Evolutionary conservation across 2,797 vertebrate species (phyloP), one percentile per base, ranked within the genome.

Genomic region (Macrochelys suwanniensis): DNA sequence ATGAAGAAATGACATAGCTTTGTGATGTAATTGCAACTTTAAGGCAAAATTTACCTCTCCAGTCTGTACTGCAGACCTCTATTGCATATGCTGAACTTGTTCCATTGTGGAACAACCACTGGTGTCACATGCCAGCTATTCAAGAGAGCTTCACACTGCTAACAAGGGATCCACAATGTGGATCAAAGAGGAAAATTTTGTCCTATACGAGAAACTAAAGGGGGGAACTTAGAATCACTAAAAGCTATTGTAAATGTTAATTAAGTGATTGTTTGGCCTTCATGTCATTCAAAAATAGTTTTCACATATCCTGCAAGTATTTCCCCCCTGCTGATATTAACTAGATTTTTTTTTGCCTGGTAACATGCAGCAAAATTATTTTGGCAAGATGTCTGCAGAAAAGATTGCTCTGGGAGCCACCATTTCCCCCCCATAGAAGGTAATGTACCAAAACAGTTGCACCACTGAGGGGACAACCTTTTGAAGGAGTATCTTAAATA

Each of bases 1-100:
- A 81, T 54, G 80, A 96, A 88, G 90, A 92, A 85, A 96, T 95
- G 93, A 94, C 81, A 97, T 50, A 89, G 89, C 54, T 95, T 93
- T 95, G 84, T 31, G 90, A 42, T 42, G 85, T 49, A 91, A 65
- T 86, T 95, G 92, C 65, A 85, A 81, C n/a, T 53, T 90, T 78
- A 93, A 97, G 89, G 78, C 31, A 94, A 82, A 96, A 93, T 83
- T 89, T 89, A 92, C 68, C 49, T 92, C 89, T 87, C 86, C 68
- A 85, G 83, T 89, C 77, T 88, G 90, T 56, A n/a, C 82, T 82
- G n/a, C 80, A 88, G 86, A 51, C 76, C 85, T 87, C 45, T 84
- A 54, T 37, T 80, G 49, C 49, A 59, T 49, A 61, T 87, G 89
- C 90, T 89, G 65, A 91, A 90, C 31, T 82, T 50, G 33, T 88